Conservation (phyloP, 23 tunicate species). For the Aplidium turbinatum region DNA sequence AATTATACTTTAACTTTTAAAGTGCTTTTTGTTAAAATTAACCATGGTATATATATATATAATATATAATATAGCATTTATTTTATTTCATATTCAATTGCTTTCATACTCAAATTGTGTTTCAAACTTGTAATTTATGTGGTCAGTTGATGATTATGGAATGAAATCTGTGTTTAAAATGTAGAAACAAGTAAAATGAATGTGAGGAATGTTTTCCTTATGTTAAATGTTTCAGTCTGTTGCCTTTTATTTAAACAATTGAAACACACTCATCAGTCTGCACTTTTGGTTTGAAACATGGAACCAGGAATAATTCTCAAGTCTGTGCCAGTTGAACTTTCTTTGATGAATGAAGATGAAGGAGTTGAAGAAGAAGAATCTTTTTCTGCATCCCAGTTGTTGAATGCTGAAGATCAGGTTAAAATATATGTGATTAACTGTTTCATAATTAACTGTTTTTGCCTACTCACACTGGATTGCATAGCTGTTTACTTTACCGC, state of each 20-base stretch:
- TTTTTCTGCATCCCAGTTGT: constrained; percentile 41
- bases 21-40: neutral
- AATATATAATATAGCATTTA: neutral
- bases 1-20: neutral
- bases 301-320: constrained; percentile 2
- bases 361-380: constrained; percentile 61
- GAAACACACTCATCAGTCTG: no score
- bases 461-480: no score
- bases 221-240: no score
- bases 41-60: neutral
- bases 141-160: neutral
- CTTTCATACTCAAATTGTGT: neutral
- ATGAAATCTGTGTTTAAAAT: neutral
- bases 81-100: neutral
- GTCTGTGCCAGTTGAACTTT: constrained; percentile 30
- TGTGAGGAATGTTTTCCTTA: no score
- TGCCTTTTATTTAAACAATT: no score
- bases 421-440: neutral
- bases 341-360: constrained; percentile 58
- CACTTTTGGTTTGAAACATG: no score
- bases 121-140: neutral
- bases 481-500: neutral
- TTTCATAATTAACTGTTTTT: no score
- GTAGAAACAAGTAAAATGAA: neutral
- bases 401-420: constrained; percentile 41